A percentile compares a stretch with the other conserved stretches of the same genome.
Conservation (phyloP, 2,113 vertebrate genomes). For the Aspiorhynchus laticeps region DNA sequence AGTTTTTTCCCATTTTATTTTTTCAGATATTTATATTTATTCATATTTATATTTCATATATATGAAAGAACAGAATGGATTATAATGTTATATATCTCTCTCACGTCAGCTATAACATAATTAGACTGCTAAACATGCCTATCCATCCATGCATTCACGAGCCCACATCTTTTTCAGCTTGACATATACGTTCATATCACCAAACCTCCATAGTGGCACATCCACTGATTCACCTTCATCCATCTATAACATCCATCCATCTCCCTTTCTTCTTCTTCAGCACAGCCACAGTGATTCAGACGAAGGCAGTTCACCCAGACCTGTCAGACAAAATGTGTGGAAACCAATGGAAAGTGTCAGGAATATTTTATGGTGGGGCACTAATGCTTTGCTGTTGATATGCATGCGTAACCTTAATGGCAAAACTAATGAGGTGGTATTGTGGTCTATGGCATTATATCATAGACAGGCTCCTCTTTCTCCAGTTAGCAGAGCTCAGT, state of each 20-base stretch:
- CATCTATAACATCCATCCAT: neutral
- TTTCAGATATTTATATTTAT: too few relatives aligned
- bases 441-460: neutral
- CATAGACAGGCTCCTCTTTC: conserved; percentile 14
- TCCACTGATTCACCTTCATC: neutral
- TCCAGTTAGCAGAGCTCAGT: neutral
- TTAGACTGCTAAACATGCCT: too few relatives aligned
- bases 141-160: neutral
- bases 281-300: neutral
- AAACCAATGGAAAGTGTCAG: conserved; percentile 13
- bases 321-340: conserved; percentile 9
- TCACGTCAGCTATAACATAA: too few relatives aligned
- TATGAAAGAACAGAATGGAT: too few relatives aligned
- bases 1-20: too few relatives aligned
- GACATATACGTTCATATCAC: neutral
- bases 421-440: conserved; percentile 13
- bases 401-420: conserved; percentile 6
- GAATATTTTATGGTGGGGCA: neutral
- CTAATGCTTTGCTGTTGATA: neutral
- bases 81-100: too few relatives aligned
- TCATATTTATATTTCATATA: too few relatives aligned
- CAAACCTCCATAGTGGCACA: neutral
- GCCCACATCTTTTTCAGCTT: neutral
- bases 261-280: neutral
- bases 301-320: neutral